These are phyloP conservation scores for Monopterus albus DNA, from an alignment of 2,113 vertebrate genomes.

Conservation along the genomic window DNA sequence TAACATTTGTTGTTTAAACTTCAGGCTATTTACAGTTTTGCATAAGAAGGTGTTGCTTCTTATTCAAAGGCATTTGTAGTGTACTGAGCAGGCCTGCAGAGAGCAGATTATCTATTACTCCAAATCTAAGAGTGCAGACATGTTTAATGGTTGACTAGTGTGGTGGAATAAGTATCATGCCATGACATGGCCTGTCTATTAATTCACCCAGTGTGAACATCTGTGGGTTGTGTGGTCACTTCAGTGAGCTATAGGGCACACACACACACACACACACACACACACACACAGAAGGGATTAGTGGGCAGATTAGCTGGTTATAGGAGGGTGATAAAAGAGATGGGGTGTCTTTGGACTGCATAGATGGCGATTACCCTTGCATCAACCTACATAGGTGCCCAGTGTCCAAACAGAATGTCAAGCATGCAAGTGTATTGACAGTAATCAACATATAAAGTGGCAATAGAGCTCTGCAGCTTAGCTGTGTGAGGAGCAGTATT, in stretches of 20 bases:
- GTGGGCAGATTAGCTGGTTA: slow-evolving; percentile 67
- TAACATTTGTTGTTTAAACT: not conserved
- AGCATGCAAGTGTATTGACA: slow-evolving; percentile 11
- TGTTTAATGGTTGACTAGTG: slow-evolving; percentile 1
- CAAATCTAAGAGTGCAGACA: not conserved
- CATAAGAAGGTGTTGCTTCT: too few species aligned
- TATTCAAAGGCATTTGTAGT: too few species aligned
- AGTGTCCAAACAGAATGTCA: slow-evolving; percentile 27
- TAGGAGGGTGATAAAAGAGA: slow-evolving; percentile 41
- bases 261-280: not conserved
- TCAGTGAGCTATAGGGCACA: slow-evolving; percentile 19
- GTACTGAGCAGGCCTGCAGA: not conserved
- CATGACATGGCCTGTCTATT: not conserved
- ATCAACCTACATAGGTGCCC: slow-evolving; percentile 29
- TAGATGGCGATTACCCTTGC: slow-evolving; percentile 44
- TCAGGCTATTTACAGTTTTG: not conserved
- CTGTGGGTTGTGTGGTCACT: slow-evolving; percentile 21
- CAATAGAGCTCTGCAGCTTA: not conserved
- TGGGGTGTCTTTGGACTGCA: slow-evolving; percentile 7
- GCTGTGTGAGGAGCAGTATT: slow-evolving; percentile 8
- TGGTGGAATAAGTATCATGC: not conserved
- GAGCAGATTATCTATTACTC: not conserved
- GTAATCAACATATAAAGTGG: slow-evolving; percentile 4
- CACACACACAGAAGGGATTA: slow-evolving; percentile 62
- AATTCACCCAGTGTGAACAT: slow-evolving; percentile 8